Base-by-base conservation (phyloP, 1,140 invertebrate genomes). In the Heliconius melpomene region DNA sequence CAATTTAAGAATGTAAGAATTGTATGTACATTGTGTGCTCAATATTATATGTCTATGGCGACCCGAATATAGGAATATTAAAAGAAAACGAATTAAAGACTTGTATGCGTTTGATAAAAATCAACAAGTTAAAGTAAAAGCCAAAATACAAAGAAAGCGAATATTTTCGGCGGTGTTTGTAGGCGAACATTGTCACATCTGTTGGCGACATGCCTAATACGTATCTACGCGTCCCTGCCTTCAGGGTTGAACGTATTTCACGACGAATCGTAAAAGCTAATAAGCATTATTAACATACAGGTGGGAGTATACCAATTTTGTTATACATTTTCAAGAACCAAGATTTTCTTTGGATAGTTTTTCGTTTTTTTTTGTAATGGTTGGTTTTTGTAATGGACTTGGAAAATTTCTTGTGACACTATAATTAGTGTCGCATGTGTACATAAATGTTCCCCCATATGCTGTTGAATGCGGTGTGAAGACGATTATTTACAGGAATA, bases 121-220 rank as follows among this genome's bases (percentile, higher is more conserved):
- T 66, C 60, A 66, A 66, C 60, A 66, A 66, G 60, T 66, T 23
- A 23, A 60, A 60, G 54, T 23, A n/a, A 66, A 66, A 29, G 3
- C 23, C 3, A 66, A 29, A 66, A 66, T 66, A 66, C 26, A 66
- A 66, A 66, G 60, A 66, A 26, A 66, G 60, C 26, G 23, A 29
- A 66, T 66, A 66, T 66, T 66, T 66, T 66, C 26, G 60, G 9
- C 54, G 26, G 1, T 66, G 26, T 66, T 66, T 66, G 60, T 66
- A 66, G 79, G 79, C 82, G 82, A 85, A 87, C 84, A 87, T 84
- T 86, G 84, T 85, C 77, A 83, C 89, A 91, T 89, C 88, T 91
- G 89, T 91, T 92, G 91, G 91, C 91, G 81, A 71, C 78, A 72
- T 84, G 91, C 91, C 90, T 88, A 92, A 88, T 87, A 88, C 78